phyloP scores from a whole-genome alignment of 2,113 vertebrate species.

The Tenebrosternarchus preto region DNA sequence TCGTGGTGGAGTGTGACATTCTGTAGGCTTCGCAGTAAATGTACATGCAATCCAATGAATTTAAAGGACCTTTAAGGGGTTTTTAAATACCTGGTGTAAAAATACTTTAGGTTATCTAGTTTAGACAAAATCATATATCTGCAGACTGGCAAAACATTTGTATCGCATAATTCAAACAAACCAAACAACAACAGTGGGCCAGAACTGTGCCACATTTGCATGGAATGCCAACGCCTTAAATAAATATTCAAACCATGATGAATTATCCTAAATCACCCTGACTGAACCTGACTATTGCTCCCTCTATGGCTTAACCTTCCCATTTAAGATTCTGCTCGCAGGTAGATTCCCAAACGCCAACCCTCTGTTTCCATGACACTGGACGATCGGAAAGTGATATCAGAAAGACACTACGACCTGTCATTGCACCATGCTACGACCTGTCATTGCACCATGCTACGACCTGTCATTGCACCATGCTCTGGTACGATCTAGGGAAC shows the following conservation, averaged over 20 bases:
- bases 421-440: conserved; percentile 53
- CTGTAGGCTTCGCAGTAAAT: neutral
- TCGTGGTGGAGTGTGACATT: too few species aligned
- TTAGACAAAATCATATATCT: conserved; percentile 50
- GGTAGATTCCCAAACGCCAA: neutral
- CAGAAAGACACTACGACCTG: conserved; percentile 50
- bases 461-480: conserved; percentile 59
- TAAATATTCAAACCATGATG: conserved; percentile 60
- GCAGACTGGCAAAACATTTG: conserved; percentile 49
- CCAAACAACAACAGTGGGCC: conserved; percentile 55
- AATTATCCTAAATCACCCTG: conserved; percentile 53
- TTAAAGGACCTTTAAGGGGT: conserved; percentile 8
- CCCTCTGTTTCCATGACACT: conserved; percentile 46
- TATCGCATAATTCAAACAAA: conserved; percentile 64
- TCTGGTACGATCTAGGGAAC: too few species aligned
- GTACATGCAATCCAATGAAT: neutral
- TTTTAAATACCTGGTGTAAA: neutral
- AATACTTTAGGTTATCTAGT: too few species aligned
- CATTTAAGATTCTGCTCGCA: conserved; percentile 44
- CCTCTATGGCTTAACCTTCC: conserved; percentile 11
- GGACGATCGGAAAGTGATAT: conserved; percentile 53
- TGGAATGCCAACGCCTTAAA: conserved; percentile 57
- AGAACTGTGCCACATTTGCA: conserved; percentile 53
- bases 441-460: conserved; percentile 59
- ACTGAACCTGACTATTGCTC: conserved; percentile 10